Base-by-base conservation (phyloP, 2,888 invertebrate species). In the Drosophila austrosaltans region DNA sequence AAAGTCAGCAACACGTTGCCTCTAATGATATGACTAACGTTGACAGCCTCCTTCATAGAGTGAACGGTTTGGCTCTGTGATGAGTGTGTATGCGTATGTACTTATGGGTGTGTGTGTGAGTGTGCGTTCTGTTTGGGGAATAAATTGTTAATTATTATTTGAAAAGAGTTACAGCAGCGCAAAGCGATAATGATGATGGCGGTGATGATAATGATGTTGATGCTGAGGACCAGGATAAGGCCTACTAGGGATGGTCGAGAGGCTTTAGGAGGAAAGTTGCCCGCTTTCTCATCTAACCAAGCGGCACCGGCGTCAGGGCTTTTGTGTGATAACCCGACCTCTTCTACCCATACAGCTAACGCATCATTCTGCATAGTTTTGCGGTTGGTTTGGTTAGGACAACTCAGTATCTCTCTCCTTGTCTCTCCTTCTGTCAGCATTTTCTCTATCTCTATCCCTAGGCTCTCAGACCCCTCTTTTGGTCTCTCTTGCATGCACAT, bases 11-110 rank as follows among this genome's bases (percentile, higher is more conserved):
- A 89, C 85, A 89, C 89, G 85, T 89, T 85, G 89, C 89, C 89
- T 84, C 88, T 87, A 89, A 89, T 89, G 78, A 89, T 89, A 89
- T 89, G 89, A 89, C 86, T 84, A 83, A 83, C 83, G 86, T 76
- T 87, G 88, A 85, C 88, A 89, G 86, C 82, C 71, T 78, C 79
- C 77, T 85, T 80, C 75, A 75, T 81, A 76, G 80, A 82, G 77
- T 82, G 57, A 36, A 44, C 81, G 81, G 72, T 75, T 79, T 81
- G 78, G 76, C 78, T 72, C 79, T 69, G 65, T 22, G 12, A 63
- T 58, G 58, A 39, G 36, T 59, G 60, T 63, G 69, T 62, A 53
- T 48, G 53, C 58, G 62, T 62, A 16, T 59, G 36, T 56, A 58
- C 36, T 8, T 53, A 58, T 53, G 54, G 44, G 66, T 61, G 57